Percentiles rank a stretch among this genome's conserved stretches.
Conservation (phyloP, 2,888 invertebrate species). For the Phalera bucephala region DNA sequence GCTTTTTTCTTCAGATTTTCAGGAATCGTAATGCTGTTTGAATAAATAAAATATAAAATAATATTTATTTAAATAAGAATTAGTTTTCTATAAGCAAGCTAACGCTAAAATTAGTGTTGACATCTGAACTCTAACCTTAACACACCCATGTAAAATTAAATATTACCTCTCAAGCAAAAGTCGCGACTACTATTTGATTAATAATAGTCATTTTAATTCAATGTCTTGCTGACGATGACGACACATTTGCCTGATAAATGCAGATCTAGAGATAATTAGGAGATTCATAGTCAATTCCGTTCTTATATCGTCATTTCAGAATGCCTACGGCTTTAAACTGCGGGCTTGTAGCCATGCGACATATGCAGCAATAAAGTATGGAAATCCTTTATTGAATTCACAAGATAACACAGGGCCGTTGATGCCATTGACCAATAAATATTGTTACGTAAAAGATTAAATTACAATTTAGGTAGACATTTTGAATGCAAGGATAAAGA, state of each 20-base stretch:
- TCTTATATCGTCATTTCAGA: background rate
- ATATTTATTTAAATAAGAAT: no score
- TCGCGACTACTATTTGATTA: slow-evolving; percentile 14
- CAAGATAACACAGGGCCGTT: slow-evolving; percentile 17
- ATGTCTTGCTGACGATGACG: slow-evolving; percentile 4
- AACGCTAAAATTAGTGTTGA: slow-evolving; percentile 10
- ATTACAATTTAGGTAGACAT: no score
- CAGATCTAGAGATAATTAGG: background rate
- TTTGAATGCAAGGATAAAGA: no score
- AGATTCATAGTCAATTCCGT: background rate
- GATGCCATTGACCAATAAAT: slow-evolving; percentile 33
- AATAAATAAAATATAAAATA: no score
- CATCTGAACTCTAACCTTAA: slow-evolving; percentile 23
- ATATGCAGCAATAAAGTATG: slow-evolving; percentile 39
- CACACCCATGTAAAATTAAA: slow-evolving; percentile 10
- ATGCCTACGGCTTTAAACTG: background rate
- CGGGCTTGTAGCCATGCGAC: no score
- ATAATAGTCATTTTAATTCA: slow-evolving; percentile 19
- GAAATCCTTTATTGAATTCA: slow-evolving; percentile 29
- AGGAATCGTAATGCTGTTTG: no score
- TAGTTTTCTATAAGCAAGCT: no score
- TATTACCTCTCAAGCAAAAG: slow-evolving; percentile 9
- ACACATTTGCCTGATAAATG: background rate
- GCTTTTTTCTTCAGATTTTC: no score
- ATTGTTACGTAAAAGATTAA: slow-evolving; percentile 16